These are phyloP conservation scores for Drosophila tani DNA, from an alignment of 1,140 invertebrate genomes.

Conservation along the genomic window DNA sequence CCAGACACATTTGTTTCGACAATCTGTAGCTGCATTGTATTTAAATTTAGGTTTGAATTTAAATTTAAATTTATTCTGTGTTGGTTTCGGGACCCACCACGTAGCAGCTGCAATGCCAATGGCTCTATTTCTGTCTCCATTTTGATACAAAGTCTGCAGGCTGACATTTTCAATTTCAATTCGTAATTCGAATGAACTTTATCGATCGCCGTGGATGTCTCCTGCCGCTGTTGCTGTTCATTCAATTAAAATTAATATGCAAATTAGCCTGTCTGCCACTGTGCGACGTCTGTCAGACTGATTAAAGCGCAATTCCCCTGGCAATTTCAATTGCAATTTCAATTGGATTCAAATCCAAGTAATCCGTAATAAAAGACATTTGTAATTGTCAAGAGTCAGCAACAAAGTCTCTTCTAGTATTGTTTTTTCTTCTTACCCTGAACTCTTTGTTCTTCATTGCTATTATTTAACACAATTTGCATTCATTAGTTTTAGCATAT, in stretches of 20 bases:
- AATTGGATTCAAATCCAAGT: slow-evolving; percentile 15
- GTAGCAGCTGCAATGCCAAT: slow-evolving; percentile 47
- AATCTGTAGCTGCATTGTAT: slow-evolving; percentile 72
- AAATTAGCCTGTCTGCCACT: slow-evolving; percentile 64
- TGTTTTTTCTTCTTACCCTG: slow-evolving; percentile 1
- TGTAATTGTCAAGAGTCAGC: slow-evolving; percentile 19
- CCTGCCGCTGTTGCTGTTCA: slow-evolving; percentile 29
- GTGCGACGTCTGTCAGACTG: slow-evolving; percentile 64
- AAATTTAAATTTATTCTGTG: slow-evolving; percentile 61
- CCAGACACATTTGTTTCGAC: slow-evolving; percentile 31
- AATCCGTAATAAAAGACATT: slow-evolving; percentile 25
- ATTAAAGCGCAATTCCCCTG: slow-evolving; percentile 53
- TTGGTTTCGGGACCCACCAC: slow-evolving; percentile 51
- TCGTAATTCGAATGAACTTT: slow-evolving; percentile 46
- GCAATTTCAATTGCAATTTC: slow-evolving; percentile 17
- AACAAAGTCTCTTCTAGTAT: not conserved
- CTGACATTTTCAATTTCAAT: slow-evolving; percentile 59
- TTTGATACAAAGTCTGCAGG: slow-evolving; percentile 43
- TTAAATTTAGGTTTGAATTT: slow-evolving; percentile 68
- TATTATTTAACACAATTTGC: slow-evolving; percentile 39
- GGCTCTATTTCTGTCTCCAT: slow-evolving; percentile 64
- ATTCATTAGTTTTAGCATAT: slow-evolving; percentile 28
- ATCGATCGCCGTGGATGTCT: slow-evolving; percentile 35
- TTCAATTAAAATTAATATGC: slow-evolving; percentile 83
- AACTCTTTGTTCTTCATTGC: slow-evolving; percentile 23